Percentiles rank a stretch among this genome's conserved stretches.
Conservation (phyloP, 2,797 vertebrate species). For the Triplophysa yarkandensis region DNA sequence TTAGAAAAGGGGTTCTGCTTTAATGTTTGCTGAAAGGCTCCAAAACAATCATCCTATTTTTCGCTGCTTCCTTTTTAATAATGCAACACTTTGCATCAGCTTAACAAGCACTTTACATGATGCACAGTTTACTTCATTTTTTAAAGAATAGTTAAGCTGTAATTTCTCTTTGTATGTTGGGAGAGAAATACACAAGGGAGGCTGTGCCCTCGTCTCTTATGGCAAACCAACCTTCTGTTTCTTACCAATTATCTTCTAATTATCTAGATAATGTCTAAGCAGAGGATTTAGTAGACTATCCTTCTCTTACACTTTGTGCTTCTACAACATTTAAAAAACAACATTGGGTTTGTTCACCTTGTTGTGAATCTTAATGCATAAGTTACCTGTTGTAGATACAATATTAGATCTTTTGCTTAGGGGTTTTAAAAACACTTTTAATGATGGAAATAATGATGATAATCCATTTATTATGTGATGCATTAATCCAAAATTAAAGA, state of each 20-base stretch:
- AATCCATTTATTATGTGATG: background rate
- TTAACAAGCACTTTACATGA: constrained; percentile 1
- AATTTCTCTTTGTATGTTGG: background rate
- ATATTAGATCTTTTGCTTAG: background rate
- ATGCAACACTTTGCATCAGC: constrained; percentile 21
- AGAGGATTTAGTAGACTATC: constrained; percentile 25
- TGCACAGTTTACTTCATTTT: background rate
- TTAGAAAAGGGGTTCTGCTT: constrained; percentile 32
- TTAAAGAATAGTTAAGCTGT: background rate
- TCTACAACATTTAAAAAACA: constrained; percentile 3
- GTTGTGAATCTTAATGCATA: background rate
- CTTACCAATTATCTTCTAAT: constrained; percentile 21
- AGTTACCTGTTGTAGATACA: background rate
- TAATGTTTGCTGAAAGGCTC: constrained; percentile 16
- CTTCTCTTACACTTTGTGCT: background rate
- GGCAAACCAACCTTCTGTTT: constrained; percentile 13
- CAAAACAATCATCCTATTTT: constrained; percentile 41
- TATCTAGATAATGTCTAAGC: constrained; percentile 14
- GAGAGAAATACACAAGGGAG: background rate
- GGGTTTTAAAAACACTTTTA: background rate
- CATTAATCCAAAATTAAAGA: background rate
- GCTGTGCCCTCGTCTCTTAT: constrained; percentile 8
- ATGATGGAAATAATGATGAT: background rate
- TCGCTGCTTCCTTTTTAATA: constrained; percentile 11
- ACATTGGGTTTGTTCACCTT: background rate